Conservation (phyloP, 2,797 vertebrate species). For the Micromesistius poutassou region DNA sequence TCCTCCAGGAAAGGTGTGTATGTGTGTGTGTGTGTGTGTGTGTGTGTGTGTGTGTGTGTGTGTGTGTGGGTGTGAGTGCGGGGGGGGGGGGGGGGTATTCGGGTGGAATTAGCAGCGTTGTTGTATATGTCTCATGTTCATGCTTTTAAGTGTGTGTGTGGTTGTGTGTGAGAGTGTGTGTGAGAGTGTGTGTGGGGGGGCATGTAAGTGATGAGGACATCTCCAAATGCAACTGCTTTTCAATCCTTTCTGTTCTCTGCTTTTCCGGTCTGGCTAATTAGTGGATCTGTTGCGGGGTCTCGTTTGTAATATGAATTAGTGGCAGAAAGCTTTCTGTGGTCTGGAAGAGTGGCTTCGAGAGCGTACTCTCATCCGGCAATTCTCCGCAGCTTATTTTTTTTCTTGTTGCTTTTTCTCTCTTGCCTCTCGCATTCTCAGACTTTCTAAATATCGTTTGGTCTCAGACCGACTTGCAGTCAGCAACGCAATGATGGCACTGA, state of each 20-base stretch:
- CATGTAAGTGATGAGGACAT: constrained; percentile 19
- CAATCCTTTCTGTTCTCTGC: constrained; percentile 23
- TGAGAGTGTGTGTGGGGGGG: background rate
- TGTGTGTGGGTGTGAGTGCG: background rate
- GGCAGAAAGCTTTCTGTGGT: constrained; percentile 71
- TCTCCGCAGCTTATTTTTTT: constrained; percentile 23
- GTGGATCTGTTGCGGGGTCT: constrained; percentile 45
- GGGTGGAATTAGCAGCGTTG: no score
- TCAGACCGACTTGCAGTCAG: no score
- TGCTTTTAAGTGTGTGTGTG: constrained; percentile 3
- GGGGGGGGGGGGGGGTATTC: background rate
- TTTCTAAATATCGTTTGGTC: no score
- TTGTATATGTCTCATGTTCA: no score
- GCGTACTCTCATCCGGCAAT: constrained; percentile 52
- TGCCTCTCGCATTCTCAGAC: background rate
- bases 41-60: background rate
- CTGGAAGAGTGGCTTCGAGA: constrained; percentile 51
- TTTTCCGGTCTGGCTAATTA: constrained; percentile 50
- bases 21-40: constrained; percentile 4
- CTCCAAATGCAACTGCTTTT: constrained; percentile 37
- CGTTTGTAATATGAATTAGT: constrained; percentile 67
- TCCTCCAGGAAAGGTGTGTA: constrained; percentile 86
- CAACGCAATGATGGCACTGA: background rate
- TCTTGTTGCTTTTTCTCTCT: constrained; percentile 8
- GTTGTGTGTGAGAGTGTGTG: constrained; percentile 12